Evolutionary conservation across 2,888 invertebrate genomes (phyloP), one percentile per base, ranked within the genome.

Genomic region (Diarsia dahlii): DNA sequence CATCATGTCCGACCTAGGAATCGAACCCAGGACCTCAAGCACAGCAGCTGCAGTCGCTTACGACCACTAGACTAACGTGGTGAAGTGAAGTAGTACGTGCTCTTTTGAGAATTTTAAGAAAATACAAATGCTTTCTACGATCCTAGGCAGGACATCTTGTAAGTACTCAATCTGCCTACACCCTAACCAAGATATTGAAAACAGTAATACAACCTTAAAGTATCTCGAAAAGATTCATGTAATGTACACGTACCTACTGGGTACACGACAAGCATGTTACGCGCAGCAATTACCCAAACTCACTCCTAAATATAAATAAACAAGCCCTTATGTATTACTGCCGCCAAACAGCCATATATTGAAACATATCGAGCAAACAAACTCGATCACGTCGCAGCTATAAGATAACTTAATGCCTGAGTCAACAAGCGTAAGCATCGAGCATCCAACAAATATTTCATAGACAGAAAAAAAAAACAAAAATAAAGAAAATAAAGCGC

Each of bases 381-480:
- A 81, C 80, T 84, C 78, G 87, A 86, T 90, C 91, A 91, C 91
- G 91, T 91, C 83, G 78, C 68, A 66, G 76, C 87, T 82, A 89
- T 90, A 91, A 90, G 81, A 82, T 80, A 85, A 76, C 84, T 80
- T 87, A 87, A 87, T 82, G 84, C 80, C 81, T 75, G 72, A 78
- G 86, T 87, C 88, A 87, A 87, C 87, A 87, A 80, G 84, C 89
- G 87, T 84, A 84, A 81, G 84, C 88, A 76, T 85, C 65, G 65
- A 86, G 89, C 91, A 89, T 90, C 85, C 87, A 68, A 84, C 88
- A 75, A 83, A 90, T 90, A 90, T 87, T 82, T 91, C 90, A 89
- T 85, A 87, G 62, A 83, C 79, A 78, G 39, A 87, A 89, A 90
- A 89, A 89, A 89, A 89, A 89, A 88, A 88, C 88, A 84, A 82